Percentiles rank a stretch among this genome's conserved stretches.
Conservation (phyloP, 1,140 invertebrate genomes). For the Lucilia cuprina region DNA sequence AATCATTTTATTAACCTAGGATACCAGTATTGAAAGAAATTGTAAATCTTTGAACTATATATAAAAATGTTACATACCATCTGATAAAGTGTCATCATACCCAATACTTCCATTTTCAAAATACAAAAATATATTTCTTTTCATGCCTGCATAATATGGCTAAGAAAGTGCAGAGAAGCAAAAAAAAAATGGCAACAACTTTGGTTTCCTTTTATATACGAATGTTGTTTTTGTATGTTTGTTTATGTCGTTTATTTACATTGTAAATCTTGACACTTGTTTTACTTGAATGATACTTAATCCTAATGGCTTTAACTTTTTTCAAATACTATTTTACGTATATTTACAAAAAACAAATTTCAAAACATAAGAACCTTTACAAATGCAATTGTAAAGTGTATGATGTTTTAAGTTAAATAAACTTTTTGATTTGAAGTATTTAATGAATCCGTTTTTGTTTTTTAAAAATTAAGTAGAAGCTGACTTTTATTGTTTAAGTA, state of each 20-base stretch:
- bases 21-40: too few relatives aligned
- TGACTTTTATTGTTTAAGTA: not conserved
- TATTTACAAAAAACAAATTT: not conserved
- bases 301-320: slow-evolving; percentile 11
- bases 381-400: not conserved
- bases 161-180: not conserved
- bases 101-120: not conserved
- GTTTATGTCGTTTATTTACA: not conserved
- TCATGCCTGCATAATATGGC: not conserved
- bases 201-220: not conserved
- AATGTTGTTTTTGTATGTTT: not conserved
- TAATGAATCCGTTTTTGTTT: not conserved
- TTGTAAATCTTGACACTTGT: slow-evolving; percentile 12
- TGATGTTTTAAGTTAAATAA: not conserved
- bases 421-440: not conserved
- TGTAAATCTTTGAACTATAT: too few relatives aligned
- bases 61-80: too few relatives aligned
- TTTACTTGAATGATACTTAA: not conserved
- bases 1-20: too few relatives aligned
- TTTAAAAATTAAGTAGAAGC: not conserved
- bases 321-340: too few relatives aligned
- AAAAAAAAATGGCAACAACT: not conserved
- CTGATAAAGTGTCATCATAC: too few relatives aligned
- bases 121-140: not conserved
- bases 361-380: not conserved